A percentile compares a stretch with the other conserved stretches of the same genome.
phyloP scores from a whole-genome alignment of 2,797 vertebrate species.

The Tiaroga cobitis region DNA sequence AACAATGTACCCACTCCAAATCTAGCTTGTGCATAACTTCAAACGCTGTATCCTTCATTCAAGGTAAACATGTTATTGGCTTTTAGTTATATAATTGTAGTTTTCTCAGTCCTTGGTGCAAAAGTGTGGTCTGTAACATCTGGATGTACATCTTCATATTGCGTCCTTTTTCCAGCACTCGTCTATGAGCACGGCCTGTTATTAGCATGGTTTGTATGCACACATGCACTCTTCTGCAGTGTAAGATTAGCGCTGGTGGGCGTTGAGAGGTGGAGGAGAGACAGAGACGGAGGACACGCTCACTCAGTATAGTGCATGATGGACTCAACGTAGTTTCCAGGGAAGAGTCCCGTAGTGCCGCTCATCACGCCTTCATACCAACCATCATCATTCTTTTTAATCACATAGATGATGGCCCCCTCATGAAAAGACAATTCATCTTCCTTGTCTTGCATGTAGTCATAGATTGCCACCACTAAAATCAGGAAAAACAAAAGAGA shows the following conservation, averaged over 20 bases:
- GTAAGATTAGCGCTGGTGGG: conserved; percentile 32
- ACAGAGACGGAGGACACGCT: conserved; percentile 17
- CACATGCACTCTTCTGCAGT: conserved; percentile 13
- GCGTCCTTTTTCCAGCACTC: not conserved
- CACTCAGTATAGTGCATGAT: conserved; percentile 95
- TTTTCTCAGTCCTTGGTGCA: conserved; percentile 32
- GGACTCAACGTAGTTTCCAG: conserved; percentile 95
- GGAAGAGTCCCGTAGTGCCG: conserved; percentile 92
- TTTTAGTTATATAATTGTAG: conserved; percentile 38
- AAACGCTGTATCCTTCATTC: conserved; percentile 50
- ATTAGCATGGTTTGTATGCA: conserved; percentile 38
- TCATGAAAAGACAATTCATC: conserved; percentile 97
- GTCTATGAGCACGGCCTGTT: conserved; percentile 10
- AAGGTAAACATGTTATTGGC: conserved; percentile 32
- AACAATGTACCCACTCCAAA: conserved; percentile 11
- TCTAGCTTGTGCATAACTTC: conserved; percentile 42
- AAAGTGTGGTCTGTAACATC: conserved; percentile 18
- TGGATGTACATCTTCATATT: conserved; percentile 14
- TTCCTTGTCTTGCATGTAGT: conserved; percentile 94
- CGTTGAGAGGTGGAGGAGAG: not conserved
- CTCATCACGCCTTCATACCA: conserved; percentile 97
- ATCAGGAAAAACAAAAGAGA: conserved; percentile 20
- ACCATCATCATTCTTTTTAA: conserved; percentile 97
- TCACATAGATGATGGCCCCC: conserved; percentile 95
- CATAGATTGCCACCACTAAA: conserved; percentile 95